phyloP scores from a whole-genome alignment of 2,888 invertebrate species.

The Tribolium freemani region DNA sequence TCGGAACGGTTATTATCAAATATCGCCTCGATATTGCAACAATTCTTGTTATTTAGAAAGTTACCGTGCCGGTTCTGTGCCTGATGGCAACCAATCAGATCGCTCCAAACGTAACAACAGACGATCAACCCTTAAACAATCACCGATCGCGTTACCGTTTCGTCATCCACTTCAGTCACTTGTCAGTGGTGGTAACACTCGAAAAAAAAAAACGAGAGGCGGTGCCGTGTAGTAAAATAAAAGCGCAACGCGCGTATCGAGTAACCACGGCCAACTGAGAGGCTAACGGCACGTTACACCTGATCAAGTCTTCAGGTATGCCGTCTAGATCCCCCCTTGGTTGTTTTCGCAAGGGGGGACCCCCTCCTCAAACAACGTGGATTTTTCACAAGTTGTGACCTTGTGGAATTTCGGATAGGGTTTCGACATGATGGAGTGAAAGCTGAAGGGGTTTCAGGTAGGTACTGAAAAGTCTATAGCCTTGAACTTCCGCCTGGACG shows the following conservation, averaged over 20 bases:
- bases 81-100: background rate
- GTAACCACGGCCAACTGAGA: slow-evolving; percentile 27
- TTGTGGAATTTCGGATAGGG: background rate
- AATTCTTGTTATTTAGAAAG: slow-evolving; percentile 24
- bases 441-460: too few relatives aligned
- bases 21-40: background rate
- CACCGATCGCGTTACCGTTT: background rate
- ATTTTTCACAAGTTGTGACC: background rate
- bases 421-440: too few relatives aligned
- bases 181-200: background rate
- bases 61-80: background rate
- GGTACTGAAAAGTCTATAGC: too few relatives aligned
- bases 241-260: slow-evolving; percentile 10
- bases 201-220: background rate
- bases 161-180: background rate
- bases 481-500: too few relatives aligned
- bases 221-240: background rate
- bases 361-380: background rate
- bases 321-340: slow-evolving; percentile 16
- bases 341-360: background rate
- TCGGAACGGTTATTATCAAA: background rate
- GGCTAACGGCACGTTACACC: slow-evolving; percentile 46
- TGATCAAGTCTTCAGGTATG: slow-evolving; percentile 44
- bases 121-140: background rate
- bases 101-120: slow-evolving; percentile 6